Conservation (phyloP, 2,113 vertebrate genomes). For the Gallinago paraguaiae region DNA sequence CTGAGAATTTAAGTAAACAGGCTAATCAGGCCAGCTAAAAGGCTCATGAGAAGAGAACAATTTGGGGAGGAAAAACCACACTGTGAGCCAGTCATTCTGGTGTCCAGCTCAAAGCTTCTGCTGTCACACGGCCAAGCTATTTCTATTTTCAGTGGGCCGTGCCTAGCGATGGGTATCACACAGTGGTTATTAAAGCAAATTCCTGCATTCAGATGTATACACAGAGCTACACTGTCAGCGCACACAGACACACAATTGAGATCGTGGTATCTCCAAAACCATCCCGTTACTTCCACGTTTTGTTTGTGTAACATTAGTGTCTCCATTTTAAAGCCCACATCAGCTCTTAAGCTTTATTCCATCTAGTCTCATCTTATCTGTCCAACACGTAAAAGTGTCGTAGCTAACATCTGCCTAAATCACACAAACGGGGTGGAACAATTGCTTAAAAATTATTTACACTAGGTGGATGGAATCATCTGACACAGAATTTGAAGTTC, state of each 20-base stretch:
- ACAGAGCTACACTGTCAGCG: neutral
- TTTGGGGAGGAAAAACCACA: neutral
- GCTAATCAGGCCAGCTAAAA: conserved; percentile 1
- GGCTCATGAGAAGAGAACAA: neutral
- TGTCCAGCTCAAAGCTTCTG: conserved; percentile 13
- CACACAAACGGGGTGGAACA: conserved; percentile 28
- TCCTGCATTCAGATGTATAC: conserved; percentile 11
- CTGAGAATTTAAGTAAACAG: conserved; percentile 7
- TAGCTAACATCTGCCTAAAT: conserved; percentile 43
- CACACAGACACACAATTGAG: neutral
- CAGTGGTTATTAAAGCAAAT: conserved; percentile 41
- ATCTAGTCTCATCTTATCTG: neutral
- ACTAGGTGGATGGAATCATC: conserved; percentile 51
- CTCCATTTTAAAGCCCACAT: neutral
- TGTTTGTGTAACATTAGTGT: neutral
- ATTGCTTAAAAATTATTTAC: conserved; percentile 65
- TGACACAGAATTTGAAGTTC: conserved; percentile 48
- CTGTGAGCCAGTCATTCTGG: neutral
- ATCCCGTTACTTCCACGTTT: neutral
- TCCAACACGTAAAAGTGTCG: neutral
- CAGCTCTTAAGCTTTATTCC: neutral
- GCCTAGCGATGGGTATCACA: conserved; percentile 32
- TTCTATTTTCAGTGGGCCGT: conserved; percentile 30
- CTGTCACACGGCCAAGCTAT: conserved; percentile 30
- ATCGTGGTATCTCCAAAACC: neutral